Evolutionary conservation across 1,140 invertebrate genomes (phyloP), one percentile per base, ranked within the genome.

Genomic region (Meloidogyne hapla): DNA sequence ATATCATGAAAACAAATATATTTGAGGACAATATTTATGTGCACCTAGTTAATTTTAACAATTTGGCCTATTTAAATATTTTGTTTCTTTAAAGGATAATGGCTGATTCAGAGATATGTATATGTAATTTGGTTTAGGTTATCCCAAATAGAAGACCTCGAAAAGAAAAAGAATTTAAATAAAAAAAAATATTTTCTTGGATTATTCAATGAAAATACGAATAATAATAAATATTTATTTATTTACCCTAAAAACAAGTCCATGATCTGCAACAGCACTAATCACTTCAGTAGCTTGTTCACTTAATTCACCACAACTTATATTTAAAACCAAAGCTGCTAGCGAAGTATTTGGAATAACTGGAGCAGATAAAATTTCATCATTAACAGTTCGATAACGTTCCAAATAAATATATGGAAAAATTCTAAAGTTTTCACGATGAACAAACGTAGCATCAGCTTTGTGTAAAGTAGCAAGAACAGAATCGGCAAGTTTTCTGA

Each of bases 391-490:
- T 15, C 76, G 76, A 26, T 77, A 77, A 4, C 21, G 64, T 28
- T 74, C 28, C 62, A 77, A 28, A 77, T 77, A 77, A 23, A 45
- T 40, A 28, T 56, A 48, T 68, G 76, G 18, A 42, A 77, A 75
- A n/a, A 77, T 40, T 21, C 76, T 74, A 0, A 77, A 56, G 42
- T 77, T 68, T n/a, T 28, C 18, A 28, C 33, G 71, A 25, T n/a
- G 42, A 73, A 33, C 21, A 73, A 61, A 15, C 6, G 18, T 15
- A 63, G 23, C 10, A 64, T 64, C 65, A n/a, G 28, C 4, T 67
- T 42, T 33, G 28, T 67, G 65, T 23, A 67, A 18, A 42, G n/a
- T 33, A 1, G 21, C 4, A 25, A 33, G 65, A 42, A 38, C 21
- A 18, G 56, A 63, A 56, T 28, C 71, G 13, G 69, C 62, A 15